A percentile compares a stretch with the other conserved stretches of the same genome.
These are phyloP conservation scores for Phthorimaea operculella DNA, from an alignment of 1,140 invertebrate genomes.

Conservation along the genomic window DNA sequence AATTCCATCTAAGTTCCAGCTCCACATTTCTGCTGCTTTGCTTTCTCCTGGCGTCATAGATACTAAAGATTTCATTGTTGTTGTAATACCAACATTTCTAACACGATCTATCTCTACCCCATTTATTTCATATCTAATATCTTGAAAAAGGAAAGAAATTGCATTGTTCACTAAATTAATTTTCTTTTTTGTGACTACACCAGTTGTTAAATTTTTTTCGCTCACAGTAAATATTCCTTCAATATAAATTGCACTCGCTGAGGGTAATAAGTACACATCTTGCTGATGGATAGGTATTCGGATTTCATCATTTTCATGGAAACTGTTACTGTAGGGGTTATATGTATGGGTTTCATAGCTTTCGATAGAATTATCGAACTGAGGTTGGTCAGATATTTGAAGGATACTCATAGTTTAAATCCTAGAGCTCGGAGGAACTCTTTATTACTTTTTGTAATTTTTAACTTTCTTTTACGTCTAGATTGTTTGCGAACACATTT, in stretches of 20 bases:
- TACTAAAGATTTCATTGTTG: conserved; percentile 44
- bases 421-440: neutral
- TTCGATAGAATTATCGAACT: neutral
- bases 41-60: conserved; percentile 13
- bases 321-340: conserved; percentile 5
- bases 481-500: neutral
- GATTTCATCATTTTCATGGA: conserved; percentile 4
- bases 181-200: conserved; percentile 16
- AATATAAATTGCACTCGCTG: conserved; percentile 36
- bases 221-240: conserved; percentile 16
- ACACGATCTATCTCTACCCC: conserved; percentile 52
- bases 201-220: neutral
- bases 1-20: conserved; percentile 12
- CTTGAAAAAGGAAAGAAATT: conserved; percentile 52
- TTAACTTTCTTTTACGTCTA: neutral
- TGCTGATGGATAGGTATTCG: conserved; percentile 39
- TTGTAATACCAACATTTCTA: conserved; percentile 47
- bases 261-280: conserved; percentile 38
- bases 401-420: conserved; percentile 1
- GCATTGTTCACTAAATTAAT: conserved; percentile 41
- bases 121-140: conserved; percentile 60
- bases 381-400: neutral
- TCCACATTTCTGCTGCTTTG: conserved; percentile 12
- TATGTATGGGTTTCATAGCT: conserved; percentile 6
- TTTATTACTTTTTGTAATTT: conserved; percentile 5